Percentiles rank a stretch among this genome's conserved stretches.
These are phyloP conservation scores for Semnopithecus entellus DNA, from an alignment of 2,113 vertebrate species.

Conservation along the genomic window DNA sequence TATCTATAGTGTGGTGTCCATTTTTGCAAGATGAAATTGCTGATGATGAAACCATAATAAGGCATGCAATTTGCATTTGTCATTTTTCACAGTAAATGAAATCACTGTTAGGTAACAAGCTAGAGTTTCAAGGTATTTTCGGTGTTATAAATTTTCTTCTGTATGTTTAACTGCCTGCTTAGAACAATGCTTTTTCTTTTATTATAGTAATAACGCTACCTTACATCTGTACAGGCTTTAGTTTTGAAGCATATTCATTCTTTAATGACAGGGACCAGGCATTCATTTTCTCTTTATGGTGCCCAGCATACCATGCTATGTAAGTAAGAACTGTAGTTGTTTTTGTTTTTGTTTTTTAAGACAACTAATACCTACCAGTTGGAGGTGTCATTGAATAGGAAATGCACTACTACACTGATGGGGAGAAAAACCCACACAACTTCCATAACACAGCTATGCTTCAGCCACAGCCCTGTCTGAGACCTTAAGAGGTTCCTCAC, in stretches of 20 bases:
- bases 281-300: slow-evolving; percentile 38
- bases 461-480: not conserved
- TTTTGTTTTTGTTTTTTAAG: not conserved
- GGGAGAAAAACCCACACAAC: not conserved
- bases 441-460: not conserved
- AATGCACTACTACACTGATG: not conserved
- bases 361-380: slow-evolving; percentile 8
- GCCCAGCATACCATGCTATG: not conserved
- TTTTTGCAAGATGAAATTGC: not conserved
- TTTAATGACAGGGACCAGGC: slow-evolving; percentile 32
- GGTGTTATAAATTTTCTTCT: slow-evolving; percentile 29
- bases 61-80: not conserved
- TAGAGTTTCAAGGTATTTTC: slow-evolving; percentile 37
- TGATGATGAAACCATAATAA: slow-evolving; percentile 11
- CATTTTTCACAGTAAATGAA: slow-evolving; percentile 47
- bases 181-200: slow-evolving; percentile 59
- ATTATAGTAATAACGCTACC: slow-evolving; percentile 29
- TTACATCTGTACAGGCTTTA: slow-evolving; percentile 23
- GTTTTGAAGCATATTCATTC: slow-evolving; percentile 30
- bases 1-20: not conserved
- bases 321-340: not conserved
- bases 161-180: slow-evolving; percentile 55
- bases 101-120: slow-evolving; percentile 51
- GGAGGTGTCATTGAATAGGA: slow-evolving; percentile 13
- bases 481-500: not conserved